Conservation (phyloP, 2,113 vertebrate genomes). For the Salminus brasiliensis region DNA sequence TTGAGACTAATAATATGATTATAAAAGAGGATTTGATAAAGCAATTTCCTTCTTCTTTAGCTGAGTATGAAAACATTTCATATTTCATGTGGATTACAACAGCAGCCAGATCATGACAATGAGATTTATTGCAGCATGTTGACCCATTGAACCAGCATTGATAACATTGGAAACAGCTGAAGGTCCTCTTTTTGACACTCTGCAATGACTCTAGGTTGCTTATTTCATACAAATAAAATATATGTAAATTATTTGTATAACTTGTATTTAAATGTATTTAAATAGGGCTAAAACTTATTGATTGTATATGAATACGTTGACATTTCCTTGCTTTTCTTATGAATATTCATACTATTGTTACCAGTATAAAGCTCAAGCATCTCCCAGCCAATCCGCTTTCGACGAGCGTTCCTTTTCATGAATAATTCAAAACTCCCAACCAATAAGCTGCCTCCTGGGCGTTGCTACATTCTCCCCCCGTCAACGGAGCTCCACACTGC, state of each 20-base stretch:
- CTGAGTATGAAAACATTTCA: too few relatives aligned
- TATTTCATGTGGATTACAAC: neutral
- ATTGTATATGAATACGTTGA: too few relatives aligned
- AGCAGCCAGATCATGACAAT: neutral
- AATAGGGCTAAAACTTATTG: too few relatives aligned
- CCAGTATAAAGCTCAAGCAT: neutral
- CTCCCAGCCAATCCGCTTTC: constrained; percentile 55
- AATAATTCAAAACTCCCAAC: constrained; percentile 15
- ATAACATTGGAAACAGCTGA: neutral
- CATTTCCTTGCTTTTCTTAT: neutral
- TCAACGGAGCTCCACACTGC: neutral
- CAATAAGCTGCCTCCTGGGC: constrained; percentile 60
- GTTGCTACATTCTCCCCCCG: constrained; percentile 20
- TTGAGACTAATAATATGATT: neutral
- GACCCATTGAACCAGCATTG: neutral
- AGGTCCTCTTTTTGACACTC: neutral
- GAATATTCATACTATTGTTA: constrained; percentile 7
- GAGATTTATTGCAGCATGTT: neutral
- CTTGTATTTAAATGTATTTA: too few relatives aligned
- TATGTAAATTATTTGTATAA: too few relatives aligned
- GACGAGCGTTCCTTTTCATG: neutral
- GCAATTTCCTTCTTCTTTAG: neutral
- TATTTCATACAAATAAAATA: too few relatives aligned
- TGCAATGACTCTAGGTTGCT: too few relatives aligned
- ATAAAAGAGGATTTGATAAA: neutral